phyloP scores from a whole-genome alignment of 2,797 vertebrate species.

The Amniataba percoides region DNA sequence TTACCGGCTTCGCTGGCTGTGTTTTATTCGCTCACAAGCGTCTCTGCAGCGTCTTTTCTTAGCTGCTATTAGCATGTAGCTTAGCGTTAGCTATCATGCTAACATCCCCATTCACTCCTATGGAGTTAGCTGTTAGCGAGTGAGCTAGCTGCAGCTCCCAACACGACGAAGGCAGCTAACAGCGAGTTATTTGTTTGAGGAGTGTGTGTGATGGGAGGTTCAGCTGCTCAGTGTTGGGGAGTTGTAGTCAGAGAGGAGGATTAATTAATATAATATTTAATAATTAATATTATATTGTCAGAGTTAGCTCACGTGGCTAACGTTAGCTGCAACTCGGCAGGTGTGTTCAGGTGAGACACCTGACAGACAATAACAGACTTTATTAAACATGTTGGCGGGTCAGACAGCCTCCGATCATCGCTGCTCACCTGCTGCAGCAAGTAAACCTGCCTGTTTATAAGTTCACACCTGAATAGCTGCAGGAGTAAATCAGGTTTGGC shows the following conservation, averaged over 20 bases:
- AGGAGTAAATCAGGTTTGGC: too few species aligned
- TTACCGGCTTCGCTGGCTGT: rapidly evolving
- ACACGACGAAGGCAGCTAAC: background rate
- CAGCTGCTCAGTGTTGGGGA: too few species aligned
- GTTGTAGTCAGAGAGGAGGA: too few species aligned
- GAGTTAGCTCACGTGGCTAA: constrained; percentile 41
- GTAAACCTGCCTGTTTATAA: too few species aligned
- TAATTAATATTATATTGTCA: background rate
- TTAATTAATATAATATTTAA: background rate
- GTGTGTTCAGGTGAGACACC: background rate
- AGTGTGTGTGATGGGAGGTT: too few species aligned
- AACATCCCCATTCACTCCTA: constrained; percentile 35
- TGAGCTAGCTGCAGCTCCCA: constrained; percentile 19
- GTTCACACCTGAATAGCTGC: too few species aligned
- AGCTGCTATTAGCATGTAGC: constrained; percentile 12
- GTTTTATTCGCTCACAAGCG: rapidly evolving
- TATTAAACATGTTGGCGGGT: background rate
- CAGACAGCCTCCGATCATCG: background rate
- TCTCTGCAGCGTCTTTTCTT: rapidly evolving
- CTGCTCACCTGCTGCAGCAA: background rate
- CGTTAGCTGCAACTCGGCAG: constrained; percentile 6
- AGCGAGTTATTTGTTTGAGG: too few species aligned
- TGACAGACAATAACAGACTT: too few species aligned
- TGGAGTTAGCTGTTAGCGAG: constrained; percentile 23
- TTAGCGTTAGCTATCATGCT: constrained; percentile 62